These are phyloP conservation scores for Nycticebus coucang DNA, from an alignment of 2,113 vertebrate species.

Conservation along the genomic window DNA sequence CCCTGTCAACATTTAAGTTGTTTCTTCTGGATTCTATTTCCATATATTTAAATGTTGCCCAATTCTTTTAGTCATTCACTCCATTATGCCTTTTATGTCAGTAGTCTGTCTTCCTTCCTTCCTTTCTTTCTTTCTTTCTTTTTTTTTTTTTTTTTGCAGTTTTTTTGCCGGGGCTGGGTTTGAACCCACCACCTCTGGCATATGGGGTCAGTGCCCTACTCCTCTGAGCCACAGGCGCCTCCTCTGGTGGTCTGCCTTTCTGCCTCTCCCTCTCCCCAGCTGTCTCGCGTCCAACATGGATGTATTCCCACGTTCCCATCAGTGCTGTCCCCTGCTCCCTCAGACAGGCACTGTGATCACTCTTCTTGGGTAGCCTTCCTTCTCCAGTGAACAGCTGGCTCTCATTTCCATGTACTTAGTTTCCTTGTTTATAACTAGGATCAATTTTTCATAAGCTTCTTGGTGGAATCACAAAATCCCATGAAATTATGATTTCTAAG, in stretches of 20 bases:
- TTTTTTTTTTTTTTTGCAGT: no score
- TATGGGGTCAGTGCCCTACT: no score
- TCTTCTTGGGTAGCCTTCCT: background rate
- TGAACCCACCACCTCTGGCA: no score
- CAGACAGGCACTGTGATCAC: background rate
- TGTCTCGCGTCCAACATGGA: no score
- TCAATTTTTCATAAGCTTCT: background rate
- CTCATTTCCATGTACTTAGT: background rate
- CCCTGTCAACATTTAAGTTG: background rate
- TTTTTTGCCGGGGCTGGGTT: no score
- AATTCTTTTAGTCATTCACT: background rate
- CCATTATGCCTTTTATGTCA: background rate
- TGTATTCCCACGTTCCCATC: no score
- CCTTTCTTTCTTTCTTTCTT: no score
- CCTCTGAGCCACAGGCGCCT: no score
- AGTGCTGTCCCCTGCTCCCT: background rate
- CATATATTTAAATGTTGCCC: background rate
- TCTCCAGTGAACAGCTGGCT: background rate
- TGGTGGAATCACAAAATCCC: background rate
- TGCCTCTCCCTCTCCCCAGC: background rate
- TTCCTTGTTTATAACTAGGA: background rate
- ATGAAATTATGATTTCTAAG: background rate
- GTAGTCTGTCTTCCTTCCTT: background rate
- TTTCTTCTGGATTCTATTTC: slow-evolving; percentile 15
- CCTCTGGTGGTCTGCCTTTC: no score